Percentiles rank a stretch among this genome's conserved stretches.
Evolutionary conservation across 2,113 vertebrate species (phyloP).

Genomic region (Sander lucioperca): DNA sequence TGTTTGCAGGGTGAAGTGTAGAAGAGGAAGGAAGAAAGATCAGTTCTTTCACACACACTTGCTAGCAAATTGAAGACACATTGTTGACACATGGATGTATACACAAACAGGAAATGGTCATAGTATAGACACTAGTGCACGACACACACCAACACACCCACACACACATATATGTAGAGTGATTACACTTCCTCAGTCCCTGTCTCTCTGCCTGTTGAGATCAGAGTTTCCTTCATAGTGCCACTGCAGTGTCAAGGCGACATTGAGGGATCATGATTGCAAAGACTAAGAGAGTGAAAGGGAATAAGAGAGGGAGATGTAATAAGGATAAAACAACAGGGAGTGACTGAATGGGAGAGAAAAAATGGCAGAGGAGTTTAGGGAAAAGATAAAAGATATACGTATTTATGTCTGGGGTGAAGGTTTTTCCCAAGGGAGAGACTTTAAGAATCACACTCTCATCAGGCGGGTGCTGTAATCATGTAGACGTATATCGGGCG

Average conservation of each 20-base stretch:
- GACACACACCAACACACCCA: not conserved
- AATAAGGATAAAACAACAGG: conserved; percentile 9
- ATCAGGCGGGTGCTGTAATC: not conserved
- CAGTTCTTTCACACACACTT: not conserved
- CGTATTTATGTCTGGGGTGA: not conserved
- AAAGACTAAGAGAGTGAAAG: conserved; percentile 21
- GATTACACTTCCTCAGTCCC: conserved; percentile 10
- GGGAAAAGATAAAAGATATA: not conserved
- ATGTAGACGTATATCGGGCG: not conserved
- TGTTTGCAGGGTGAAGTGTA: not conserved
- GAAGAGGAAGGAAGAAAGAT: too few relatives aligned
- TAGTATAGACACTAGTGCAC: not conserved
- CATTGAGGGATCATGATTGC: conserved; percentile 38
- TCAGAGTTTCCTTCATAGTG: conserved; percentile 34
- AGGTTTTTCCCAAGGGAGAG: conserved; percentile 6
- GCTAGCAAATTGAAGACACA: not conserved
- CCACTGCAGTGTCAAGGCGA: conserved; percentile 42
- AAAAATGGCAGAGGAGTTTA: not conserved
- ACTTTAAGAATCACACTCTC: not conserved
- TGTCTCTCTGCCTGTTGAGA: conserved; percentile 20
- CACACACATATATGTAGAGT: conserved; percentile 8
- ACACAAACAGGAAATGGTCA: not conserved
- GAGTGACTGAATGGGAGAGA: not conserved
- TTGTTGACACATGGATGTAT: not conserved
- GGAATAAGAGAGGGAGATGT: not conserved